Conservation (phyloP, 2,797 vertebrate species). For the Argyrosomus regius region DNA sequence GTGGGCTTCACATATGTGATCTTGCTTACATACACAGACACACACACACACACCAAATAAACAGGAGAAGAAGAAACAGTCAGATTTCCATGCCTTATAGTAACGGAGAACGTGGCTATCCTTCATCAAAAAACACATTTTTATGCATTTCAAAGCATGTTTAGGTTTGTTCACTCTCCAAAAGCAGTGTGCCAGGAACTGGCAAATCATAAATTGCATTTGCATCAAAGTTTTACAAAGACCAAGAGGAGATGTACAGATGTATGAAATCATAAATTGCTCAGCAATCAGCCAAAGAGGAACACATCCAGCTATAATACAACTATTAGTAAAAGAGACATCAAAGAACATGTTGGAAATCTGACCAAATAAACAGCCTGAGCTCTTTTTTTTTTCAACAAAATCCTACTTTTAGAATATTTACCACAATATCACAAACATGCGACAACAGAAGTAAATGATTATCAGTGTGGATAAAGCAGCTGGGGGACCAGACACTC, state of each 20-base stretch:
- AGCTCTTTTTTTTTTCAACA: slow-evolving; percentile 8
- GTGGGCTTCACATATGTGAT: slow-evolving; percentile 32
- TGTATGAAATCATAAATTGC: slow-evolving; percentile 43
- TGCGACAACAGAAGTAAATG: slow-evolving; percentile 24
- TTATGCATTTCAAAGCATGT: slow-evolving; percentile 35
- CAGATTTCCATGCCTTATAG: slow-evolving; percentile 38
- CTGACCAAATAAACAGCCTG: slow-evolving; percentile 3
- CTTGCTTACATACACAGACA: not conserved
- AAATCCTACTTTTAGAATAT: not conserved
- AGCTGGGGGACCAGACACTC: slow-evolving; percentile 29
- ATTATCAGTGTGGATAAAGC: slow-evolving; percentile 30
- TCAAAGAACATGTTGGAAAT: slow-evolving; percentile 18
- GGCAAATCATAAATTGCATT: slow-evolving; percentile 44
- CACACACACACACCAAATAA: not conserved
- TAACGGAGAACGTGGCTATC: slow-evolving; percentile 29
- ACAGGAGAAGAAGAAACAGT: slow-evolving; percentile 32
- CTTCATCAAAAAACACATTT: slow-evolving; percentile 25
- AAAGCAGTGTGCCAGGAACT: slow-evolving; percentile 15
- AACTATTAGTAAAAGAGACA: slow-evolving; percentile 31
- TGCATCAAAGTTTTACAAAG: slow-evolving; percentile 45
- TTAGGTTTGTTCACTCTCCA: slow-evolving; percentile 39
- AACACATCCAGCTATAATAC: slow-evolving; percentile 34
- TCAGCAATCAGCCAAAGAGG: slow-evolving; percentile 48
- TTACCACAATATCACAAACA: slow-evolving; percentile 15
- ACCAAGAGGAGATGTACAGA: slow-evolving; percentile 26